These are phyloP conservation scores for Gasterosteus nipponicus DNA, from an alignment of 2,113 vertebrate genomes.

Conservation along the genomic window DNA sequence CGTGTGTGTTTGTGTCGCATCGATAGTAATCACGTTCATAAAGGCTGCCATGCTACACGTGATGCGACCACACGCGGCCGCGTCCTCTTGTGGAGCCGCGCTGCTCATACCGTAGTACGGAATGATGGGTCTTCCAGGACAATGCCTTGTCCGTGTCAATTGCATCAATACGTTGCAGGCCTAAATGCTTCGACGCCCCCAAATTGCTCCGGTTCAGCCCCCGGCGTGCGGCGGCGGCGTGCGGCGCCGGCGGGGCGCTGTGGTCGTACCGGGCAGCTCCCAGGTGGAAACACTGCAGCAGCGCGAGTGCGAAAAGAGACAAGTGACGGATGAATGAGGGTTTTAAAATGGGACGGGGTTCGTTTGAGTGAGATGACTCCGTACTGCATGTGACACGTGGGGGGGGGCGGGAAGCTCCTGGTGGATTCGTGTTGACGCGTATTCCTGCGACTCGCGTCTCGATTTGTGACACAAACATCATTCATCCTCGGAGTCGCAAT, in stretches of 20 bases:
- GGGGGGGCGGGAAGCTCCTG: not conserved
- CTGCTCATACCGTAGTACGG: not conserved
- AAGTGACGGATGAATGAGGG: slow-evolving; percentile 6
- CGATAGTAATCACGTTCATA: not conserved
- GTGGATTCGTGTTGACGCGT: slow-evolving; percentile 18
- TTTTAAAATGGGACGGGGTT: slow-evolving; percentile 9
- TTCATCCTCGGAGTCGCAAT: slow-evolving; percentile 2
- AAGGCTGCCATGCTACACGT: not conserved
- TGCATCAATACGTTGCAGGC: slow-evolving; percentile 16
- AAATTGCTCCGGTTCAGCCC: slow-evolving; percentile 32
- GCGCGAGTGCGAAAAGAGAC: not conserved
- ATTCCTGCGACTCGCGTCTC: not conserved
- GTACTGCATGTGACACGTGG: slow-evolving; percentile 34
- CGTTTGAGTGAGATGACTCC: slow-evolving; percentile 35
- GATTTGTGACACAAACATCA: slow-evolving; percentile 13
- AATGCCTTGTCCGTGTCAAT: slow-evolving; percentile 20
- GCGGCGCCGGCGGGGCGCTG: too few species aligned
- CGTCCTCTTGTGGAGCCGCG: too few species aligned
- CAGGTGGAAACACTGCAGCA: slow-evolving; percentile 23
- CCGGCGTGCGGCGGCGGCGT: slow-evolving; percentile 4
- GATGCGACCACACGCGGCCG: not conserved
- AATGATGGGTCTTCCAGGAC: too few species aligned
- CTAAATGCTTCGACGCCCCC: slow-evolving; percentile 32
- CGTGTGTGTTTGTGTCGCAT: not conserved
- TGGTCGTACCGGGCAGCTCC: slow-evolving; percentile 12